Base-by-base conservation (phyloP, 2,888 invertebrate genomes). In the Panorpa germanica region DNA sequence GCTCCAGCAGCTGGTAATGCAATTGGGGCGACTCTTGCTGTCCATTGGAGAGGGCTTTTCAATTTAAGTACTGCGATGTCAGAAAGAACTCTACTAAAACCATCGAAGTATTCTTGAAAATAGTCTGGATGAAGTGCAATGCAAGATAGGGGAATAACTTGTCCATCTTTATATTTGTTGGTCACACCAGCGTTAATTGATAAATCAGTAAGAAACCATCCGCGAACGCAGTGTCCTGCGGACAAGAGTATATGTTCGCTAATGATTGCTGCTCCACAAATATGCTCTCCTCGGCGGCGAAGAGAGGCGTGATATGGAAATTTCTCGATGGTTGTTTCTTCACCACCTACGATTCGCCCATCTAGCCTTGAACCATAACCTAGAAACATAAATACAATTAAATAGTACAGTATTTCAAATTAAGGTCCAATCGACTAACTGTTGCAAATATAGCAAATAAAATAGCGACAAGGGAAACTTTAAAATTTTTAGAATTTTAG, bases 1-100 rank as follows among this genome's bases (percentile, higher is more conserved):
- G 49, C 42, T 10, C 46, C 49, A 2, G 37, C 23, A 1, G 48
- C 45, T 4, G 59, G 52, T 41, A 71, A 43, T 5, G 48, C 40
- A 2, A 65, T 53, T 1, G 59, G 46, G 21, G 51, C 47, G 1
- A 63, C 56, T 1, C 44, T 49, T 0, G 53, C 50, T 35, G 45
- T 55, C 33, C 59, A 64, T n/a, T 44, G 39, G 21, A 72, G 48
- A 3, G 60, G 55, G 6, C 49, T 51, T 0, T 54, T 39, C 2
- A 72, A 48, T 49, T 62, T 57, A 5, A 72, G 39, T 2, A 70
- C 41, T 0, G 69, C 67, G 18, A 66, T 55, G 30, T 72, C 72
- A n/a, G n/a, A n/a, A n/a, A n/a, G n/a, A n/a, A n/a, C n/a, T n/a
- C n/a, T n/a, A n/a, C n/a, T n/a, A n/a, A n/a, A n/a, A 32, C 55